These are phyloP conservation scores for Pristionchus pacificus DNA, from an alignment of 1,140 invertebrate genomes.

Conservation along the genomic window DNA sequence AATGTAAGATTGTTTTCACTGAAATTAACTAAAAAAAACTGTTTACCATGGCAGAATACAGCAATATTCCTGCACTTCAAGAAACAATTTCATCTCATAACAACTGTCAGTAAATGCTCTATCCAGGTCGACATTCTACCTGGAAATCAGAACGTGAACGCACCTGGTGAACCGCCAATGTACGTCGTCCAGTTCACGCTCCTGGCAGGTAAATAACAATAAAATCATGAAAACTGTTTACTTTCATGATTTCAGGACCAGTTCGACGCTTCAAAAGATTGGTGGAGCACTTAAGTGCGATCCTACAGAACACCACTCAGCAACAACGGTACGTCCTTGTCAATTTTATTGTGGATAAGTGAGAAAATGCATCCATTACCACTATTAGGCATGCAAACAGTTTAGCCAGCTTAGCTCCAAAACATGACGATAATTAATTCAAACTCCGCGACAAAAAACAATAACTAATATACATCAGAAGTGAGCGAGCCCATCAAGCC, in stretches of 20 bases:
- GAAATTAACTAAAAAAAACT: too few relatives aligned
- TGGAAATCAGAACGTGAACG: slow-evolving; percentile 39
- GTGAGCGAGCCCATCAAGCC: slow-evolving; percentile 38
- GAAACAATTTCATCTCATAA: too few relatives aligned
- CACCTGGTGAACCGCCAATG: slow-evolving; percentile 43
- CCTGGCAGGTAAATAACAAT: slow-evolving; percentile 44
- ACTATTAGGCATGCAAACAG: too few relatives aligned
- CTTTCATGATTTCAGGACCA: slow-evolving; percentile 35
- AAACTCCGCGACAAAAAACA: too few relatives aligned
- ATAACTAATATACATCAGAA: too few relatives aligned
- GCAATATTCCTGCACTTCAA: too few relatives aligned
- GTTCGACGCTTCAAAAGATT: slow-evolving; percentile 47
- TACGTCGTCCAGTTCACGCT: slow-evolving; percentile 53
- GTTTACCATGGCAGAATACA: too few relatives aligned
- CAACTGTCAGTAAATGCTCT: too few relatives aligned
- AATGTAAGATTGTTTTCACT: slow-evolving; percentile 37
- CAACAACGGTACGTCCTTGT: slow-evolving; percentile 48
- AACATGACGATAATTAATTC: too few relatives aligned
- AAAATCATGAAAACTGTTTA: neutral
- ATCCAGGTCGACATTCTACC: slow-evolving; percentile 47
- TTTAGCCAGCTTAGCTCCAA: too few relatives aligned
- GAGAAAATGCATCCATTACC: too few relatives aligned
- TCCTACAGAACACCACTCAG: slow-evolving; percentile 39
- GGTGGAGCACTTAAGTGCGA: slow-evolving; percentile 47
- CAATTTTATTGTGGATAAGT: too few relatives aligned